Percentiles rank a stretch among this genome's conserved stretches.
Conservation (phyloP, 2,888 invertebrate genomes). For the Oxytorus armatus region DNA sequence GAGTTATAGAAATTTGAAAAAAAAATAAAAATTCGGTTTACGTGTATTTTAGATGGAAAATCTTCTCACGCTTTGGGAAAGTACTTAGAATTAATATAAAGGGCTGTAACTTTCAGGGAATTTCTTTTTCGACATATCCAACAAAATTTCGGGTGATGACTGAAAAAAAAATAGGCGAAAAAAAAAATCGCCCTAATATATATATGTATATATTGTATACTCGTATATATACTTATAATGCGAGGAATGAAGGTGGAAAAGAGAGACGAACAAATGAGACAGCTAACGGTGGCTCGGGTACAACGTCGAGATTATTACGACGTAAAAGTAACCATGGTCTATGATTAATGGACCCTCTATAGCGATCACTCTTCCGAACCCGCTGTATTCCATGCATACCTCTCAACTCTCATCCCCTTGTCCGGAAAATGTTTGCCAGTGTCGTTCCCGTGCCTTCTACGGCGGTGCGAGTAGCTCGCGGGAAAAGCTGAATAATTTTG, state of each 20-base stretch:
- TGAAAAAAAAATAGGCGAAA: too few relatives aligned
- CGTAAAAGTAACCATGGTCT: constrained; percentile 74
- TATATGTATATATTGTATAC: background rate
- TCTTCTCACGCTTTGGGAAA: too few relatives aligned
- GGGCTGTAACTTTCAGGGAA: too few relatives aligned
- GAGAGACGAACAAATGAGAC: constrained; percentile 59
- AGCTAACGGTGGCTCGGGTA: constrained; percentile 49
- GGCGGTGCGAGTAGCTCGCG: background rate
- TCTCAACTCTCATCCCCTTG: constrained; percentile 1
- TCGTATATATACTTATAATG: background rate
- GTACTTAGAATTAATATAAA: too few relatives aligned
- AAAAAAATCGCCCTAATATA: too few relatives aligned
- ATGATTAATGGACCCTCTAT: constrained; percentile 78
- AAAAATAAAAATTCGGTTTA: too few relatives aligned
- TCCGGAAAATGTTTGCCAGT: constrained; percentile 48
- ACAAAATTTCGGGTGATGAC: background rate
- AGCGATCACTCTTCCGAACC: constrained; percentile 67
- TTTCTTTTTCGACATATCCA: too few relatives aligned
- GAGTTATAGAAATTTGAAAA: too few relatives aligned
- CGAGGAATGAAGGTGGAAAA: constrained; percentile 20
- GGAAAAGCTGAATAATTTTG: constrained; percentile 48
- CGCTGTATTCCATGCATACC: constrained; percentile 27
- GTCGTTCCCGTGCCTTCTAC: constrained; percentile 9
- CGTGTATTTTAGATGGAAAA: too few relatives aligned
- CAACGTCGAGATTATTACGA: constrained; percentile 75